These are phyloP conservation scores for Limanda limanda DNA, from an alignment of 2,113 vertebrate species.

Conservation along the genomic window DNA sequence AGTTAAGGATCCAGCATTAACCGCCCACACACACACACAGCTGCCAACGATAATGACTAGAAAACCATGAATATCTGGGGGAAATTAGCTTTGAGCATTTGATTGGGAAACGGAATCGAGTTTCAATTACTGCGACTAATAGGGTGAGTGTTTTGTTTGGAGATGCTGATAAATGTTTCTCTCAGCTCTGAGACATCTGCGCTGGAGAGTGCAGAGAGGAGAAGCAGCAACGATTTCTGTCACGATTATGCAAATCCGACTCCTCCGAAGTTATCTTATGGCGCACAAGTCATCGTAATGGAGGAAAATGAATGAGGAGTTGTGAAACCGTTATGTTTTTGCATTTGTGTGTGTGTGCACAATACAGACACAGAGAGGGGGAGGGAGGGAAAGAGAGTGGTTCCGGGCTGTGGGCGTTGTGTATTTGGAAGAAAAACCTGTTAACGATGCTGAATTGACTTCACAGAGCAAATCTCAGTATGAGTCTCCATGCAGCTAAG, in stretches of 20 bases:
- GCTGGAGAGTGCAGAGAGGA: conserved; percentile 29
- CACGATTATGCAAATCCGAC: conserved; percentile 58
- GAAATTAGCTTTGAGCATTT: conserved; percentile 53
- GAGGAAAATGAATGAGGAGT: conserved; percentile 53
- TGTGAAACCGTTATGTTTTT: conserved; percentile 30
- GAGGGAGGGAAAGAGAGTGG: background rate
- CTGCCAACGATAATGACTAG: conserved; percentile 32
- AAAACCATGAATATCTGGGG: conserved; percentile 42
- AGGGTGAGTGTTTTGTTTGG: conserved; percentile 64
- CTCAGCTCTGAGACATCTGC: conserved; percentile 52
- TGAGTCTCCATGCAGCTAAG: conserved; percentile 26
- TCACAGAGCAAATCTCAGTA: background rate
- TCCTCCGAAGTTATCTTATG: conserved; percentile 54
- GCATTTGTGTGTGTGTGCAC: conserved; percentile 1
- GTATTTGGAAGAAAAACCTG: conserved; percentile 42
- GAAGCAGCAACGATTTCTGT: conserved; percentile 24
- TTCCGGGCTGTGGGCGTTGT: background rate
- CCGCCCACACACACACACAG: background rate
- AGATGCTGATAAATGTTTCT: conserved; percentile 56
- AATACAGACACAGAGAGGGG: conserved; percentile 4
- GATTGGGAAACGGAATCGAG: conserved; percentile 56
- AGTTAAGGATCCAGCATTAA: conserved; percentile 27
- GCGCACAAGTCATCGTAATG: conserved; percentile 42
- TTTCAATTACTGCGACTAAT: conserved; percentile 73
- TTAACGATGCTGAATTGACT: conserved; percentile 35